Base-by-base conservation (phyloP, 2,113 vertebrate species). In the Pterophyllum scalare region DNA sequence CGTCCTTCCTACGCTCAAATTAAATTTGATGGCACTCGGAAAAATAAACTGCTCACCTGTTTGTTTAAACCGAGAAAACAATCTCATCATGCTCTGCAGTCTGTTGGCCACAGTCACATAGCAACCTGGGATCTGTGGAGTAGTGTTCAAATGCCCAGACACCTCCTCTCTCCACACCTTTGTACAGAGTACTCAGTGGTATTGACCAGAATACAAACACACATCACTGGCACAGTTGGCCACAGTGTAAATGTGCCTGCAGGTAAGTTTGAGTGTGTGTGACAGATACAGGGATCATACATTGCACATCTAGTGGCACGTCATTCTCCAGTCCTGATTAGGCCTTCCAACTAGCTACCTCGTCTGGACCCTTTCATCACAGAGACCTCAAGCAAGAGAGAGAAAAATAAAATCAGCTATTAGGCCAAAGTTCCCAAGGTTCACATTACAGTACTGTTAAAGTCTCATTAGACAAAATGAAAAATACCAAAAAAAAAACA, bases 361-460 rank as follows among this genome's bases (percentile, higher is more conserved):
- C 77, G 49, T 74, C 84, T 91, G 89, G 87, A 89, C 91, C 83
- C 77, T 82, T 91, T 83, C 59, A 76, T 87, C 79, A 90, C 81
- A 90, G 85, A 88, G 60, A 90, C 78, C 88, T 90, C 87, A 93
- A 88, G 89, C 24, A 33, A 79, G 85, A 88, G 85, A 88, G 88
- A 86, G 83, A 89, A 87, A 88, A 89, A 88, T 77, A 84, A 89
- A 92, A 94, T 86, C 89, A 92, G 87, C 81, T 83, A 76, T 94
- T 91, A 91, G 90, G 88, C 85, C 82, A 83, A 86, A 92, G 84
- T 95, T 95, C 90, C 91, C 88, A 89, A 94, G 82, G 92, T 94
- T 94, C 95, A 94, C 94, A 92, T 95, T 94, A 95, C 94, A 96
- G 95, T 95, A 95, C 94, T 94, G 88, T 88, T 89, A 94, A 72